Evolutionary conservation across 2,888 invertebrate species (phyloP), one percentile per base, ranked within the genome.

Genomic region (Dolichopus griseipennis): DNA sequence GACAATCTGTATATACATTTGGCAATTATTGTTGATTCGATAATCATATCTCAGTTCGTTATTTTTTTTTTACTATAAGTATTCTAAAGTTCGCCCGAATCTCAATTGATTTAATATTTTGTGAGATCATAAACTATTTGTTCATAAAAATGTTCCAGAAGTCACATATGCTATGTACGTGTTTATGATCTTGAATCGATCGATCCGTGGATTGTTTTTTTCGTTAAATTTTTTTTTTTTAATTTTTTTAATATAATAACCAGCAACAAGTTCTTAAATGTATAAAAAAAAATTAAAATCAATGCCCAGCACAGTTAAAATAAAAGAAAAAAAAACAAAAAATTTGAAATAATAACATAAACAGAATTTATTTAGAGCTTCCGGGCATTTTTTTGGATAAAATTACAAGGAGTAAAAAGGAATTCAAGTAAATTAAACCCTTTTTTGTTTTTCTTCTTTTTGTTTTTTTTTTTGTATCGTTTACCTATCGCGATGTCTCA

Each of bases 291-390:
- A 27, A 27, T 5, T 5, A 52, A 52, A 52, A 52, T 52, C 8
- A 15, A 52, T 52, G 18, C 1, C 15, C 52, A 52, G n/a, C 18
- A 52, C n/a, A 52, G n/a, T 52, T 3, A 52, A 18, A 18, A 52
- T 52, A 15, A 52, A 12, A 52, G 4, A 12, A 52, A 52, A 18
- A 52, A 52, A 18, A 15, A 3, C 15, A 52, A 15, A 52, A 4
- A 52, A 41, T 9, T 12, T n/a, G n/a, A n/a, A 52, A 18, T 18
- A 52, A 52, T 6, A 52, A 52, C 37, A 37, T 37, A 15, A 52
- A 52, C 41, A 41, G 18, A 68, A 68, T 43, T 68, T 68, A 68
- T 68, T 67, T 67, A 67, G 65, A 41, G 68, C 68, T 68, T 68
- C 68, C 68, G 65, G 68, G 68, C 68, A 68, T 66, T 66, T 66